Percentiles rank a stretch among this genome's conserved stretches.
Evolutionary conservation across 2,888 invertebrate species (phyloP).

Genomic region (Apodemia hepburni): DNA sequence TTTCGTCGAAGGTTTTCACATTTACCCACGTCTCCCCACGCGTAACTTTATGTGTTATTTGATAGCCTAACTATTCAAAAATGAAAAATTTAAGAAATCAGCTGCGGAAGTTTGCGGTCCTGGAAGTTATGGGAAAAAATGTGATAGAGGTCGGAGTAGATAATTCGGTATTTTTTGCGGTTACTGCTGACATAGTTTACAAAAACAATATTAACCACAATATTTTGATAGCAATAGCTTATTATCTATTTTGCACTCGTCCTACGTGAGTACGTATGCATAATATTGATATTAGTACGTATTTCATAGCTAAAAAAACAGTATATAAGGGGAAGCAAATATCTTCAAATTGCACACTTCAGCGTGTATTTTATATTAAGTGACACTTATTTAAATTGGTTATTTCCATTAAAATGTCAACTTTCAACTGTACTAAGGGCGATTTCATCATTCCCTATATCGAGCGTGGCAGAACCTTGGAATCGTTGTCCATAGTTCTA

Average conservation of each 20-base stretch:
- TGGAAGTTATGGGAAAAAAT: constrained; percentile 7
- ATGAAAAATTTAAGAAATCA: constrained; percentile 8
- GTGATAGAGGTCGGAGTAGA: constrained; percentile 12
- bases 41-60: no score
- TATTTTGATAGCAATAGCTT: constrained; percentile 17
- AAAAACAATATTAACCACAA: constrained; percentile 17
- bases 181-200: constrained; percentile 16
- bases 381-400: constrained; percentile 16
- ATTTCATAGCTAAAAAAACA: constrained; percentile 14
- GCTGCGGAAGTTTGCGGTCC: constrained; percentile 12
- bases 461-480: constrained; percentile 1
- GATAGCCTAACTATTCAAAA: no score
- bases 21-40: neutral
- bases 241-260: constrained; percentile 15
- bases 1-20: constrained; percentile 16
- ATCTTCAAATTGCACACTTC: constrained; percentile 14
- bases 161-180: constrained; percentile 16
- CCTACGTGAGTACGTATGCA: no score
- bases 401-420: constrained; percentile 13
- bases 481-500: constrained; percentile 6
- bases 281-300: constrained; percentile 11
- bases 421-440: constrained; percentile 7
- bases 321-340: constrained; percentile 5
- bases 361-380: constrained; percentile 15
- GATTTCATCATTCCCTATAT: neutral